phyloP scores from a whole-genome alignment of 2,113 vertebrate species.

The Grantiella picta region DNA sequence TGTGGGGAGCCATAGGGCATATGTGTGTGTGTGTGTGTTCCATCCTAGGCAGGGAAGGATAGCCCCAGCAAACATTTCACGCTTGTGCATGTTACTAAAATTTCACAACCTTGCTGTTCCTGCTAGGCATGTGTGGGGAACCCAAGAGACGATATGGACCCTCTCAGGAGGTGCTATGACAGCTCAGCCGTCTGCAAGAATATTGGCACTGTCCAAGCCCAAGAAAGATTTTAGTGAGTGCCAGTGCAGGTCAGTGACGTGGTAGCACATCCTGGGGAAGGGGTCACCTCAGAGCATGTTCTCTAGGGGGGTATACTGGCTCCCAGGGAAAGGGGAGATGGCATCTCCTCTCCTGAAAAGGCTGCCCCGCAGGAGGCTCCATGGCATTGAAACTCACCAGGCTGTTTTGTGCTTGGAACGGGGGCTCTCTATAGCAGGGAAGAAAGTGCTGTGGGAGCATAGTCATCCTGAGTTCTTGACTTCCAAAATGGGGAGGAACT shows the following conservation, averaged over 20 bases:
- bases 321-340: neutral
- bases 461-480: neutral
- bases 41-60: neutral
- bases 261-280: neutral
- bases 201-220: conserved; percentile 34
- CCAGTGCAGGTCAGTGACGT: conserved; percentile 2
- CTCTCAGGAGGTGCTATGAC: neutral
- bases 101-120: neutral
- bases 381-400: neutral
- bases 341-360: neutral
- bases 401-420: neutral
- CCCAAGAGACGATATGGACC: conserved; percentile 58
- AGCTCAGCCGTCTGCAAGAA: neutral
- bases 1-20: neutral
- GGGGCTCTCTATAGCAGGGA: neutral
- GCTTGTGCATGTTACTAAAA: neutral
- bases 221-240: neutral
- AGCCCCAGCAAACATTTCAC: neutral
- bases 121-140: conserved; percentile 58
- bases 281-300: neutral
- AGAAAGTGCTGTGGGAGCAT: neutral
- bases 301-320: neutral
- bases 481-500: neutral
- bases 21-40: neutral
- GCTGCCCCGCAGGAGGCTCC: neutral